These are phyloP conservation scores for Atethmia centrago DNA, from an alignment of 2,888 invertebrate species.

Conservation along the genomic window DNA sequence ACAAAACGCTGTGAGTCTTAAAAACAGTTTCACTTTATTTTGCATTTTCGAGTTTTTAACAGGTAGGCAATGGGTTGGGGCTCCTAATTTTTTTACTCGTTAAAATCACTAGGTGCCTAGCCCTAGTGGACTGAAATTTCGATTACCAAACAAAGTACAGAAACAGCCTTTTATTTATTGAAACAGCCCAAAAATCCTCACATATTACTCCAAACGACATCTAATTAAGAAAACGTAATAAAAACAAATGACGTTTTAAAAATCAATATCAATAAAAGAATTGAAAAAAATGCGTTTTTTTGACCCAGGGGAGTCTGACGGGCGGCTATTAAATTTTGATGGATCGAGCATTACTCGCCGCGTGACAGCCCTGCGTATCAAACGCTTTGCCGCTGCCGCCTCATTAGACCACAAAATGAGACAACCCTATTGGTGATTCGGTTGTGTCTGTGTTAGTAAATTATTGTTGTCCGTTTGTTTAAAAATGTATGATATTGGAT, in stretches of 20 bases:
- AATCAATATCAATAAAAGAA: slow-evolving; percentile 69
- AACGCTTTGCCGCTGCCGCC: slow-evolving; percentile 74
- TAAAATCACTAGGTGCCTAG: not conserved
- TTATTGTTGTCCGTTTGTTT: slow-evolving; percentile 4
- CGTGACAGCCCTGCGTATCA: slow-evolving; percentile 78
- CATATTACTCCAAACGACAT: slow-evolving; percentile 26
- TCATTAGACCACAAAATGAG: slow-evolving; percentile 74
- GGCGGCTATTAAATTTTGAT: slow-evolving; percentile 78
- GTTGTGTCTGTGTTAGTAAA: slow-evolving; percentile 35
- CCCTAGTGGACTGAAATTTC: not conserved
- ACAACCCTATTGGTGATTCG: slow-evolving; percentile 50
- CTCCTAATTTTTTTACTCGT: not conserved
- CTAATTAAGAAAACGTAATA: slow-evolving; percentile 51
- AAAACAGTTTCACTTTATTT: not conserved
- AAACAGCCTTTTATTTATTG: slow-evolving; percentile 8
- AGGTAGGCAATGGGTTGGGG: not conserved
- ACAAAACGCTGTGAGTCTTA: too few relatives aligned
- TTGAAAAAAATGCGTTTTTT: slow-evolving; percentile 64
- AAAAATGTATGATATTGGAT: slow-evolving; percentile 5
- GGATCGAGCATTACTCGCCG: slow-evolving; percentile 75
- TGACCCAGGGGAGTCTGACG: slow-evolving; percentile 60
- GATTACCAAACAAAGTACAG: slow-evolving; percentile 1
- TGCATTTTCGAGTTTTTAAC: not conserved
- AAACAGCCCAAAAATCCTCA: slow-evolving; percentile 15
- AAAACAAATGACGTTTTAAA: slow-evolving; percentile 61